Percentiles rank a stretch among this genome's conserved stretches.
Evolutionary conservation across 1,140 invertebrate genomes (phyloP).

Genomic region (Musca domestica): DNA sequence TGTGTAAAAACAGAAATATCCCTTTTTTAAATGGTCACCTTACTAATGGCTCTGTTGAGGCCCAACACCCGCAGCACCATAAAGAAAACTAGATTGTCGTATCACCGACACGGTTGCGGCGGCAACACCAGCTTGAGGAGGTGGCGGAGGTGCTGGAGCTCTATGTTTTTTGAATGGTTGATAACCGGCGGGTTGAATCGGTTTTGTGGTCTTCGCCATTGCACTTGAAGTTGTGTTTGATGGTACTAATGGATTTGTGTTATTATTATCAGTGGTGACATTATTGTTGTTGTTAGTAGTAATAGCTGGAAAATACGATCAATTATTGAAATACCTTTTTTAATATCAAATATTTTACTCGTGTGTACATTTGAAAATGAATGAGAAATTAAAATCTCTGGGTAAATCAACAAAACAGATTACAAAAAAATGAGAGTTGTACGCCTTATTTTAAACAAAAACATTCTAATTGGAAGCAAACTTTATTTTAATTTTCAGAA

Average conservation of each 20-base stretch:
- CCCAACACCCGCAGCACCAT: conserved; percentile 33
- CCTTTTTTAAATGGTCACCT: no score
- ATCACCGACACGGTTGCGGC: conserved; percentile 50
- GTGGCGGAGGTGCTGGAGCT: conserved; percentile 46
- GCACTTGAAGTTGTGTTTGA: not conserved
- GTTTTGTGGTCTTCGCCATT: conserved; percentile 25
- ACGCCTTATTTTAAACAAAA: no score
- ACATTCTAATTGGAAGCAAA: no score
- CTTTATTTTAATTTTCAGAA: no score
- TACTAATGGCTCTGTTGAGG: conserved; percentile 3
- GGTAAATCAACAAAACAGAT: no score
- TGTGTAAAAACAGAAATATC: no score
- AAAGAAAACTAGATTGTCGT: conserved; percentile 49
- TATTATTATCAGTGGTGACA: conserved; percentile 27
- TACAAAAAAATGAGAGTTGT: no score
- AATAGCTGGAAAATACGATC: conserved; percentile 22
- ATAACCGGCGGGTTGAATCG: conserved; percentile 39
- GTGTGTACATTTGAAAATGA: no score
- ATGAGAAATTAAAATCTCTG: no score
- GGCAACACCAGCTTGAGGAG: conserved; percentile 47
- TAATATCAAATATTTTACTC: no score
- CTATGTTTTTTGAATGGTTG: conserved; percentile 46
- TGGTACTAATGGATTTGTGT: conserved; percentile 38
- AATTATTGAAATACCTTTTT: no score
- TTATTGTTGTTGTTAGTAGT: conserved; percentile 31